Evolutionary conservation across 2,888 invertebrate genomes (phyloP), one percentile per base, ranked within the genome.

Genomic region (Lasioglossum calceatum): DNA sequence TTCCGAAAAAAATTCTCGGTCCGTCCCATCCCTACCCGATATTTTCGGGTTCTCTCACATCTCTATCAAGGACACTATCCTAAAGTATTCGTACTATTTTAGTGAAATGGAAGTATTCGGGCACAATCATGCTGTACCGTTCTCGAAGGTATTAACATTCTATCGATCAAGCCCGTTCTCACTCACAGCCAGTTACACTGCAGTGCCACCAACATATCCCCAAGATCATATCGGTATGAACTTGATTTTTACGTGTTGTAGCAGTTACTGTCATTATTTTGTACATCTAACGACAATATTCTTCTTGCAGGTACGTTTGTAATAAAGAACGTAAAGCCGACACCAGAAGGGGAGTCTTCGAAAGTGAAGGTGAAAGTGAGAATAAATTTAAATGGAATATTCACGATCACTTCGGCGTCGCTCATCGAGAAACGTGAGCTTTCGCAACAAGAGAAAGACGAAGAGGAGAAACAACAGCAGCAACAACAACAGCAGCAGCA

Each of bases 301-400:
- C 70, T 42, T 71, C 70, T 78, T 58, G 16, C 91, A 97, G 98
- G 97, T 89, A 96, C 96, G 84, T 98, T 98, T 97, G 96, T 96
- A 75, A 97, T 98, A 85, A 97, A 97, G 93, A 98, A 98, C 93
- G 97, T 99, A 8, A 97, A 97, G 92, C 98, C 99, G 7, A 98
- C 97, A 47, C 95, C 98, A 0, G 98, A 98, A 87, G 99, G 99
- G 50, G 98, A 98, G 93, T 97, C 98, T n/a, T 98, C 98, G 88
- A 99, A 99, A 95, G 98, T 99, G 1, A 99, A 99, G 96, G 97
- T 99, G 7, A 99, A 99, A 96, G 98, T 99, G 10, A 97, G 99
- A 92, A 97, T 99, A 80, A 99, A 99, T 96, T 96, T 98, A 77
- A 98, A 99, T 95, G 99, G 99, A 77, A 97, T 99, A 86, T 97